Conservation (phyloP, 2,797 vertebrate species). For the Amblyraja radiata region DNA sequence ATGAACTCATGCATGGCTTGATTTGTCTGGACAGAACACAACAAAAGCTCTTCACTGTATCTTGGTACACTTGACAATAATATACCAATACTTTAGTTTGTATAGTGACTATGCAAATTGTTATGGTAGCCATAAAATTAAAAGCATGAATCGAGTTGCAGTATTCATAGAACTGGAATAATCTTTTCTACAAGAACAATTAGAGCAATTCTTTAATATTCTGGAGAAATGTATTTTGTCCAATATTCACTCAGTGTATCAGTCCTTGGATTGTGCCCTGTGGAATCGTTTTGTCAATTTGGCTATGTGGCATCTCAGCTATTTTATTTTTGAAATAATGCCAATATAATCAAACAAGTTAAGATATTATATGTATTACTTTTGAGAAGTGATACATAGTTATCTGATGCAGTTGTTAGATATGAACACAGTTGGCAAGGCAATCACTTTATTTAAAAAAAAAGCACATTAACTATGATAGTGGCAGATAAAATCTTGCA, state of each 20-base stretch:
- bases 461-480: not conserved
- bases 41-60: no score
- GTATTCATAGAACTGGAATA: not conserved
- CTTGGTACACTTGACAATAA: no score
- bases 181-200: not conserved
- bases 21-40: no score
- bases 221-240: not conserved
- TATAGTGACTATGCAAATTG: not conserved
- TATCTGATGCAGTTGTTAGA: not conserved
- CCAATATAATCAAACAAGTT: not conserved
- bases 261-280: not conserved
- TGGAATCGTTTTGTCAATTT: not conserved
- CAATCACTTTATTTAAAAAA: not conserved
- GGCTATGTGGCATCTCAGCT: not conserved
- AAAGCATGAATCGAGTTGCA: not conserved
- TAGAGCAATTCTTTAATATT: not conserved
- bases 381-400: not conserved
- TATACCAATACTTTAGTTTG: not conserved
- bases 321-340: not conserved
- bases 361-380: not conserved
- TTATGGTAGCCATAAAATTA: not conserved
- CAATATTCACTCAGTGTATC: not conserved
- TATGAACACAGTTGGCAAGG: not conserved
- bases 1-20: no score
- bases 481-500: not conserved